Percentiles rank a stretch among this genome's conserved stretches.
These are phyloP conservation scores for Alloscopus bannaensis DNA, from an alignment of 2,888 invertebrate species.

Conservation along the genomic window DNA sequence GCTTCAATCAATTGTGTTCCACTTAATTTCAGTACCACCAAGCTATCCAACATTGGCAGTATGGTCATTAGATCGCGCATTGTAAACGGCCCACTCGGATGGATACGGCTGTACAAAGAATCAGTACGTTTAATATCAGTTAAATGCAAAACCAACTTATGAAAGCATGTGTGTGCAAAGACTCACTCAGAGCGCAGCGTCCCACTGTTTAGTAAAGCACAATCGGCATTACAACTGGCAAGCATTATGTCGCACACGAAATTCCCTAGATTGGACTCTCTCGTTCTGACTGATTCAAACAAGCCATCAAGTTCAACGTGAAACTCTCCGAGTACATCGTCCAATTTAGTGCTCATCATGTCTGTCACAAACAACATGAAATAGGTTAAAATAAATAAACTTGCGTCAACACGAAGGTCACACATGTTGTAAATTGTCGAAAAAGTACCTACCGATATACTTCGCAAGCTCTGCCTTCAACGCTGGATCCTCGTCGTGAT, in stretches of 20 bases:
- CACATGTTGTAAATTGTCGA: conserved; percentile 73
- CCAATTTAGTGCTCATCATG: conserved; percentile 89
- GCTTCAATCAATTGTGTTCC: conserved; percentile 83
- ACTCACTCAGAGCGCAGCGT: conserved; percentile 84
- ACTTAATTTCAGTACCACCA: conserved; percentile 85
- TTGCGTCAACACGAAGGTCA: no score
- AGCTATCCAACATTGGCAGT: conserved; percentile 89
- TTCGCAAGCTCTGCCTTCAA: conserved; percentile 84
- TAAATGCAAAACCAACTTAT: conserved; percentile 9
- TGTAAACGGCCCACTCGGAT: conserved; percentile 89
- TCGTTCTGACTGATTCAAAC: conserved; percentile 86
- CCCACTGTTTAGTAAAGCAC: conserved; percentile 91
- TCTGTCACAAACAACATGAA: conserved; percentile 80
- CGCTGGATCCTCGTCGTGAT: conserved; percentile 83
- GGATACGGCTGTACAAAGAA: conserved; percentile 77
- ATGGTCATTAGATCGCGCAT: conserved; percentile 88
- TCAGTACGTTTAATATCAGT: background rate
- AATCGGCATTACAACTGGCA: conserved; percentile 89
- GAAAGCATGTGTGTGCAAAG: background rate
- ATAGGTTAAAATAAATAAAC: no score
- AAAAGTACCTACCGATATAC: conserved; percentile 80
- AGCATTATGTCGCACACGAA: conserved; percentile 79
- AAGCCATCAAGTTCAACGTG: conserved; percentile 91
- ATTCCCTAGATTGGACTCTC: conserved; percentile 88
- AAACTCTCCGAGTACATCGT: conserved; percentile 88